phyloP scores from a whole-genome alignment of 2,888 invertebrate species.

The Callinectes sapidus region DNA sequence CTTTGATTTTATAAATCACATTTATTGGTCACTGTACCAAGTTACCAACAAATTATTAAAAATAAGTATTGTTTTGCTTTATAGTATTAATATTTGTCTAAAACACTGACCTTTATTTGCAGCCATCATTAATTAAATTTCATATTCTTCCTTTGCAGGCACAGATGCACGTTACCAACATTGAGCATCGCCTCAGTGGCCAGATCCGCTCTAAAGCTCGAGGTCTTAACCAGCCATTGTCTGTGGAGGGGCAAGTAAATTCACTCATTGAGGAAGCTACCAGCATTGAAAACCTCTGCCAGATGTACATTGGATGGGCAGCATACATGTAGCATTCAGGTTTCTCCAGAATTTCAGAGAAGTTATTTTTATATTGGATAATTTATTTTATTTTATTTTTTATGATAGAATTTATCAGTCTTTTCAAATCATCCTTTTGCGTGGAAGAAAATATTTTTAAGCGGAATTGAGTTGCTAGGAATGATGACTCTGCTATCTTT shows the following conservation, averaged over 20 bases:
- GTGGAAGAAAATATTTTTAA: neutral
- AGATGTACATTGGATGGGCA: constrained; percentile 99
- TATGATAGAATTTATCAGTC: neutral
- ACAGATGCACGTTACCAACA: constrained; percentile 87
- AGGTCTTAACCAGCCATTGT: constrained; percentile 81
- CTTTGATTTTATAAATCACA: neutral
- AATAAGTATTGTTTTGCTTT: neutral
- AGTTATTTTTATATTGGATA: neutral
- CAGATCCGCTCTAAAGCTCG: constrained; percentile 79
- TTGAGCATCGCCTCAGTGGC: constrained; percentile 89
- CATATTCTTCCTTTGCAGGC: constrained; percentile 79
- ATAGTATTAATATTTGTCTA: neutral
- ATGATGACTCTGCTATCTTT: neutral
- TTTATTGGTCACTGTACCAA: neutral
- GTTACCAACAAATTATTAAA: neutral
- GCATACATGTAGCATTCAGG: constrained; percentile 82
- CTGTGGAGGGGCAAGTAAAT: constrained; percentile 95
- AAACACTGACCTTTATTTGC: neutral
- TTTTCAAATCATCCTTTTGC: neutral
- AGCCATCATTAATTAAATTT: neutral
- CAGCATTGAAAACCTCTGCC: constrained; percentile 89
- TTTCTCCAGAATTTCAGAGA: neutral
- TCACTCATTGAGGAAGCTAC: constrained; percentile 94
- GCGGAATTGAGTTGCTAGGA: neutral
- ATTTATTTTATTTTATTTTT: neutral